Evolutionary conservation across 1,140 invertebrate genomes (phyloP), one percentile per base, ranked within the genome.

Genomic region (Pogonomyrmex californicus): DNA sequence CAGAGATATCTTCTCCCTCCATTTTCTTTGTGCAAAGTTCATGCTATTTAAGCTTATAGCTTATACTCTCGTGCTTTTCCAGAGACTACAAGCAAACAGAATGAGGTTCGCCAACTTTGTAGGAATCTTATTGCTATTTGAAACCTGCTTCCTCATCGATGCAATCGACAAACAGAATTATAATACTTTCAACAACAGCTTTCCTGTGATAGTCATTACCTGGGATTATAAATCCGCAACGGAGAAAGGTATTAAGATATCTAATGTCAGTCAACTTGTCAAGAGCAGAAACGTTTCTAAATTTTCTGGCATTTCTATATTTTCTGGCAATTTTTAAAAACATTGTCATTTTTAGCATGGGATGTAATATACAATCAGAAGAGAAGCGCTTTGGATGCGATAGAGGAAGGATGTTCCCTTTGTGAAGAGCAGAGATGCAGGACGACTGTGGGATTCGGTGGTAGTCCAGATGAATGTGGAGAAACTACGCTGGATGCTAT

Each of bases 401-500:
- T 99, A 33, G 98, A 98, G 92, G 95, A 95, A 85, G 98, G 98
- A 4, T 99, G 98, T 91, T 96, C 96, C 41, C 95, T 96, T 17
- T 99, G 99, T 95, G 99, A 99, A 95, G 93, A 95, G 4, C 93
- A 97, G 70, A 98, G 98, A 94, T 99, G 99, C 96, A 98, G 99
- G 95, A 96, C 96, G 14, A 99, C 98, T 4, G 99, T 99, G 14
- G 99, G 99, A 1, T 99, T 96, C 96, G 99, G 99, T 41, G 99
- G 99, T 17, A 98, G 97, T 93, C 99, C 99, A 1, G 99, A 99
- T 96, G 99, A 99, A 96, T 96, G 96, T 94, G 99, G 99, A 38
- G 99, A 99, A 96, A 99, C 99, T 2, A 99, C 99, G 23, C 96
- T 99, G n/a, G 99, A 99, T 96, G 99, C 99, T 2, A 96, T 99